phyloP scores from a whole-genome alignment of 2,888 invertebrate genomes.

The Epirrhoe alternata region DNA sequence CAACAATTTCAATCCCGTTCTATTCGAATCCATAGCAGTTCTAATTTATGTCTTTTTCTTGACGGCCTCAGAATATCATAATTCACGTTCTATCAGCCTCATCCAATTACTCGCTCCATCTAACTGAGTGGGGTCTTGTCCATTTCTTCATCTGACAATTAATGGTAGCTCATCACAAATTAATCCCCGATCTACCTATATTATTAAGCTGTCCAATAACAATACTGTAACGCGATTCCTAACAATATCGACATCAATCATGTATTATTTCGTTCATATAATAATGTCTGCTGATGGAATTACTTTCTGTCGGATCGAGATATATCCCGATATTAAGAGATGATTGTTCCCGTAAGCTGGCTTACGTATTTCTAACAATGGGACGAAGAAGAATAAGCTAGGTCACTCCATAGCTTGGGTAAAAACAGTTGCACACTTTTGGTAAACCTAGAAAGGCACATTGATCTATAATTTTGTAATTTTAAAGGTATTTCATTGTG shows the following conservation, averaged over 20 bases:
- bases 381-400: constrained; percentile 6
- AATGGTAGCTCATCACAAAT: constrained; percentile 1
- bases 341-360: constrained; percentile 56
- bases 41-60: neutral
- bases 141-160: constrained; percentile 2
- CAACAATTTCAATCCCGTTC: neutral
- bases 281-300: constrained; percentile 49
- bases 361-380: constrained; percentile 50
- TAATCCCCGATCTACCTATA: neutral
- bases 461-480: too few relatives aligned
- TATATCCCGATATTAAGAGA: constrained; percentile 54
- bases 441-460: too few relatives aligned
- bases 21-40: neutral
- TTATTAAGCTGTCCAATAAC: constrained; percentile 16
- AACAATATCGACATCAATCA: constrained; percentile 44
- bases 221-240: constrained; percentile 32
- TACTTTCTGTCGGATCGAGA: constrained; percentile 48
- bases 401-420: neutral
- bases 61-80: neutral
- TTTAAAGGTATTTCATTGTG: too few relatives aligned
- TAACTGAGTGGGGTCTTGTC: neutral
- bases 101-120: constrained; percentile 1
- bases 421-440: too few relatives aligned
- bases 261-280: constrained; percentile 50
- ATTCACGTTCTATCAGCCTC: constrained; percentile 1